Base-by-base conservation (phyloP, 2,797 vertebrate species). In the Clangula hyemalis region DNA sequence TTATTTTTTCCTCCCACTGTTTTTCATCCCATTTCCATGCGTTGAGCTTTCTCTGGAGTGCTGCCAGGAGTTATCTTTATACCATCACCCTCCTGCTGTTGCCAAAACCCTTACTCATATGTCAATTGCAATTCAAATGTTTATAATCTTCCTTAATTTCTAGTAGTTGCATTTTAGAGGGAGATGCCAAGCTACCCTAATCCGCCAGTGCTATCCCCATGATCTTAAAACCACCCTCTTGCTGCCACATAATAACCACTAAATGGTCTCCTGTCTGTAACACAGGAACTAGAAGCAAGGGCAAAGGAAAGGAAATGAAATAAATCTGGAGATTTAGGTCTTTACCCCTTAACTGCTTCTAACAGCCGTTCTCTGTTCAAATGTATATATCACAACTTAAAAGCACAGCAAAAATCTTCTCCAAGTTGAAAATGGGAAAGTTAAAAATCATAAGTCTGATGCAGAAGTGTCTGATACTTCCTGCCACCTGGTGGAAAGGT, bases 61-160 rank as follows among this genome's bases (percentile, higher is more conserved):
- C 47, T 88, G 89, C 91, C 95, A 95, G 60, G 90, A 93, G 79
- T 92, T 96, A 93, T 93, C 92, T 93, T 95, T 94, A 89, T 94
- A 79, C 66, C 85, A 96, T 95, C 90, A 93, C 82, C 70, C 76
- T 76, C 74, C 87, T 90, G 77, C 80, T 90, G 87, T 86, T 95
- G 93, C 91, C 91, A 95, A 96, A 95, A 70, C 22, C 60, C 60
- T 93, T 88, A 94, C 45, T 91, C 64, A 71, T 78, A 81, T n/a
- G 54, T 58, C 83, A 96, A 71, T 70, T 90, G 60, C 36, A 85
- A 85, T 94, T 96, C 66, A 87, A 61, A 84, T 11, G 4, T 88
- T 95, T 91, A 62, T 90, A 86, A 94, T 88, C n/a, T 85, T 69
- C 71, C 57, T 73, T 95, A 94, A 96, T 95, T 93, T 94, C 60